Percentiles rank a stretch among this genome's conserved stretches.
Conservation (phyloP, 2,113 vertebrate genomes). For the Eleginops maclovinus region DNA sequence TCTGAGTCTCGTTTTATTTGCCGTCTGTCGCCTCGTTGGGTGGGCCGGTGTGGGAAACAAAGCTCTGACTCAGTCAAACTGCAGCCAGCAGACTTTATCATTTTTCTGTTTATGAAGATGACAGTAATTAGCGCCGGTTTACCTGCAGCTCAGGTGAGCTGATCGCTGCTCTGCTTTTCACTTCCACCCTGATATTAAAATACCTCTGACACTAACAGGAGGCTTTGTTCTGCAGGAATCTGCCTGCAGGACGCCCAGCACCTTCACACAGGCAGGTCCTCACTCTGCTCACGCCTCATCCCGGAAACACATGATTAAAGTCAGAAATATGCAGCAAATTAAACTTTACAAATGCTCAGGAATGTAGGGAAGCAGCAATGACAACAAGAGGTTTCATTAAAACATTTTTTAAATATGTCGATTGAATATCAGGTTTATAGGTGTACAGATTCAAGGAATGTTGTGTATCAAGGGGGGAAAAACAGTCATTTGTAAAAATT, state of each 20-base stretch:
- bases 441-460: too few relatives aligned
- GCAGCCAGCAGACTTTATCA: conserved; percentile 12
- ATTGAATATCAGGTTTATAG: too few relatives aligned
- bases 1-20: background rate
- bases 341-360: too few relatives aligned
- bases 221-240: background rate
- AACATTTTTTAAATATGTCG: too few relatives aligned
- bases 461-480: too few relatives aligned
- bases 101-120: conserved; percentile 15
- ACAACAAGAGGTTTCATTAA: too few relatives aligned
- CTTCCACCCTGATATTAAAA: conserved; percentile 1
- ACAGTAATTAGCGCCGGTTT: conserved; percentile 41
- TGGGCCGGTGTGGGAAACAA: conserved; percentile 34
- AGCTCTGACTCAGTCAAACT: conserved; percentile 44
- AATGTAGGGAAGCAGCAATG: too few relatives aligned
- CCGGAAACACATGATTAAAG: background rate
- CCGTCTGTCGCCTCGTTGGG: conserved; percentile 16
- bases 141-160: conserved; percentile 51
- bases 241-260: background rate
- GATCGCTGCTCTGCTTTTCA: background rate
- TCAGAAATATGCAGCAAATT: background rate
- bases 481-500: too few relatives aligned
- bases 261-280: background rate
- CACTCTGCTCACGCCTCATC: background rate
- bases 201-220: background rate